Evolutionary conservation across 2,888 invertebrate genomes (phyloP), one percentile per base, ranked within the genome.

Genomic region (Pterostichus niger): DNA sequence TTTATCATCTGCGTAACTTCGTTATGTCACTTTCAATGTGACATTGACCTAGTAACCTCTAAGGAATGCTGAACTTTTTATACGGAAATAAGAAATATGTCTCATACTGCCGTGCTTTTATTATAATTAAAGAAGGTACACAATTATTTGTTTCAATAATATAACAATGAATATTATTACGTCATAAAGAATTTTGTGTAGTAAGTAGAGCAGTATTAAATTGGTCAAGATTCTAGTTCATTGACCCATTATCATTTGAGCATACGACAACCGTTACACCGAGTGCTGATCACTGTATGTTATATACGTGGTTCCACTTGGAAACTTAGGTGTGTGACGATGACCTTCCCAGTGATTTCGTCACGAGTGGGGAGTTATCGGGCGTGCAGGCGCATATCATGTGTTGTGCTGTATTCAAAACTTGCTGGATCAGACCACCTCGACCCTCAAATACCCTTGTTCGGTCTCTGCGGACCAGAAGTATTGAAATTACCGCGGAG

Each of bases 391-490:
- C 40, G 35, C 35, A 9, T 54, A 76, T 54, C 76, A 76, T 76
- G 76, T 76, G 24, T 49, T 49, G 46, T 46, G 44, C 44, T 71
- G 68, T 40, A 71, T 40, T 71, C 40, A 56, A 9, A 7, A 13
- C 3, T 40, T 11, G 35, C 7, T 40, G 17, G 52, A 80, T 80
- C 80, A 80, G 80, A 54, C 80, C 80, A 80, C 40, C 15, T 6
- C 71, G 80, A 68, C 80, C 80, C 68, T 52, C 80, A 80, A 80
- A 80, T 80, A 71, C 68, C 80, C 80, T 68, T 71, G 64, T 56
- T 56, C 10, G 15, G 9, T 10, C 46, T 56, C 24, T 11, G 11
- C 1, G 7, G 35, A 56, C 10, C 31, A 40, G 5, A 54, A 40
- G n/a, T 40, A 10, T 44, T 40, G 9, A 77, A 33, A 35, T 77